Evolutionary conservation across 1,140 invertebrate species (phyloP), one percentile per base, ranked within the genome.

Genomic region (Trypoxylus dichotomus): DNA sequence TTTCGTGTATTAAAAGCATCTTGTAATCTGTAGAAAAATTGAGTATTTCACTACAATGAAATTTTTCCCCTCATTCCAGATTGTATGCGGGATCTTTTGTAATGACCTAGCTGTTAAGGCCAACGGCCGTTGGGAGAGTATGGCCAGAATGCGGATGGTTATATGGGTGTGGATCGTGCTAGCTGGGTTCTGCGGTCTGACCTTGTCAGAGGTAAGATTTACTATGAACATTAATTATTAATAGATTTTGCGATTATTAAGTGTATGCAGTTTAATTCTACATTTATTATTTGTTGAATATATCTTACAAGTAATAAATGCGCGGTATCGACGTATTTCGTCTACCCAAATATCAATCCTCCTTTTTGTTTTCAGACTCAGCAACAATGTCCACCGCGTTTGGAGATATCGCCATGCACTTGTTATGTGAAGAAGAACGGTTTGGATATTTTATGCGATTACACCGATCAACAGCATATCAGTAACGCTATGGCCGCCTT

Each of bases 351-450:
- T n/a, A n/a, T n/a, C n/a, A n/a, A n/a, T n/a, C n/a, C n/a, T n/a
- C n/a, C 19, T n/a, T 47, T 75, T 71, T 29, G 15, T 42, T 2
- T 84, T 47, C 80, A 86, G 85, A 80, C 83, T 72, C 86, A 80
- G 43, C 92, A 93, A 86, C 90, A 92, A 82, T 96, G 94, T 86
- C 94, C 94, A 15, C 84, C 91, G 58, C 89, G 89, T 76, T 86
- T 83, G 77, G 93, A 93, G 41, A 94, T 95, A 80, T 86, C 90
- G 42, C 94, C 94, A 24, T 97, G 95, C 86, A 88, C 88, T 76
- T 97, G 95, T 85, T 91, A 88, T 68, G 91, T 95, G 71, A 96
- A 96, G 86, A 95, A 94, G 85, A 93, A 94, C 80, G 95, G 95
- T 6, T 88, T 97, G 80, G 95, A 96, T 83, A 92, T 97, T 58